phyloP scores from a whole-genome alignment of 2,113 vertebrate species.

The Azemiops feae region DNA sequence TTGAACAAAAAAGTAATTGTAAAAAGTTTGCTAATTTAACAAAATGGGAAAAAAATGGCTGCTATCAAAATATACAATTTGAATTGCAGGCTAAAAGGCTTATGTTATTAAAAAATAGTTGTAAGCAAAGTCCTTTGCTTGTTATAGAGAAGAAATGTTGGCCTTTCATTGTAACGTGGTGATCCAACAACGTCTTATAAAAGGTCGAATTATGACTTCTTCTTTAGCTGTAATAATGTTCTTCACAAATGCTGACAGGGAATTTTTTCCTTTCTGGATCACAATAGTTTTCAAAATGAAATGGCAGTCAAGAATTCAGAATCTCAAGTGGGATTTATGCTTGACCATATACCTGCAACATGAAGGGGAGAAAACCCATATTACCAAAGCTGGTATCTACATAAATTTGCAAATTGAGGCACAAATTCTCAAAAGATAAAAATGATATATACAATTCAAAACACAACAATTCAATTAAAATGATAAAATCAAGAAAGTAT shows the following conservation, averaged over 20 bases:
- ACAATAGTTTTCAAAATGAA: constrained; percentile 62
- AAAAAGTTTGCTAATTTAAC: constrained; percentile 76
- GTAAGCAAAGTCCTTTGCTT: constrained; percentile 78
- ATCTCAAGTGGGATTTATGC: constrained; percentile 98
- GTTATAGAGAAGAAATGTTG: constrained; percentile 67
- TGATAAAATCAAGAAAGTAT: not conserved
- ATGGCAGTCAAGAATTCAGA: constrained; percentile 77
- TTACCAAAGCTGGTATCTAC: not conserved
- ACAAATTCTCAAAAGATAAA: not conserved
- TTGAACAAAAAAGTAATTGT: constrained; percentile 67
- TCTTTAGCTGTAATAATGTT: constrained; percentile 68
- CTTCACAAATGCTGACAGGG: constrained; percentile 65
- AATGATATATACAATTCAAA: not conserved
- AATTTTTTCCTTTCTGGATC: constrained; percentile 63
- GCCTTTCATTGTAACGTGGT: constrained; percentile 68
- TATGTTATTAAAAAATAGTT: constrained; percentile 83
- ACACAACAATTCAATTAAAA: not conserved
- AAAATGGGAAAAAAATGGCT: constrained; percentile 76
- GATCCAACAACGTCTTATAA: constrained; percentile 72
- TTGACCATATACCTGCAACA: constrained; percentile 94
- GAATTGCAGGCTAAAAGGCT: constrained; percentile 80
- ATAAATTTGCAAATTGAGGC: not conserved
- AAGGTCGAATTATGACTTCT: constrained; percentile 65
- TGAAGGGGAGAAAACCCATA: constrained; percentile 2
- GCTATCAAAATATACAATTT: constrained; percentile 89